A percentile compares a stretch with the other conserved stretches of the same genome.
These are phyloP conservation scores for Corbicula japonica DNA, from an alignment of 2,888 invertebrate genomes.

Conservation along the genomic window DNA sequence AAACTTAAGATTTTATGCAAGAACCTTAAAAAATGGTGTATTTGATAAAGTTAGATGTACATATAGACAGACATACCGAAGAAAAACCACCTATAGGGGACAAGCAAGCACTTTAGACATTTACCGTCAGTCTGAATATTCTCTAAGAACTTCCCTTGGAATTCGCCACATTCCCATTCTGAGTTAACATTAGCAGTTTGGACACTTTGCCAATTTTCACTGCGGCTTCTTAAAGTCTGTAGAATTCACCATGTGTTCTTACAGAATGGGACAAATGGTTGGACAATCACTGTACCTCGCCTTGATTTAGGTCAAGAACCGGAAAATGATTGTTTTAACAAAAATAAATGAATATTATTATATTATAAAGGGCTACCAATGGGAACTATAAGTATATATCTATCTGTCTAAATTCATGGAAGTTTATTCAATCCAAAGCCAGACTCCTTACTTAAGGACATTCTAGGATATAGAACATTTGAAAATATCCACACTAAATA, in stretches of 20 bases:
- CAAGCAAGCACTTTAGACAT: too few relatives aligned
- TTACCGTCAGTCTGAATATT: conserved; percentile 29
- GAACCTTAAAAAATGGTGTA: too few relatives aligned
- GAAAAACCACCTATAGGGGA: too few relatives aligned
- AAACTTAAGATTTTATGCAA: too few relatives aligned
- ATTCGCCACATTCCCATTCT: conserved; percentile 15
- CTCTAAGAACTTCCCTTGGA: conserved; percentile 24
- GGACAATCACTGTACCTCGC: conserved; percentile 29
- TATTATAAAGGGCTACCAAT: neutral
- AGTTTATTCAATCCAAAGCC: too few relatives aligned
- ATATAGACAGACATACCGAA: too few relatives aligned
- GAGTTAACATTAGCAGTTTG: conserved; percentile 12
- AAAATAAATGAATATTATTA: neutral
- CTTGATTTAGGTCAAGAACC: conserved; percentile 28
- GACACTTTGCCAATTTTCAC: conserved; percentile 35
- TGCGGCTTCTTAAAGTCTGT: conserved; percentile 16
- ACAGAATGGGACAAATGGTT: conserved; percentile 26
- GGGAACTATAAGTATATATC: neutral
- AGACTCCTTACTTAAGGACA: neutral
- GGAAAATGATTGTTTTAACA: conserved; percentile 1
- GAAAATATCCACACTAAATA: too few relatives aligned
- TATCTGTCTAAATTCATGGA: too few relatives aligned
- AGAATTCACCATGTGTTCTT: conserved; percentile 24
- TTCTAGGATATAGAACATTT: neutral
- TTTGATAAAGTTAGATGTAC: too few relatives aligned